These are phyloP conservation scores for Amphibalanus amphitrite DNA, from an alignment of 1,140 invertebrate species.

Conservation along the genomic window DNA sequence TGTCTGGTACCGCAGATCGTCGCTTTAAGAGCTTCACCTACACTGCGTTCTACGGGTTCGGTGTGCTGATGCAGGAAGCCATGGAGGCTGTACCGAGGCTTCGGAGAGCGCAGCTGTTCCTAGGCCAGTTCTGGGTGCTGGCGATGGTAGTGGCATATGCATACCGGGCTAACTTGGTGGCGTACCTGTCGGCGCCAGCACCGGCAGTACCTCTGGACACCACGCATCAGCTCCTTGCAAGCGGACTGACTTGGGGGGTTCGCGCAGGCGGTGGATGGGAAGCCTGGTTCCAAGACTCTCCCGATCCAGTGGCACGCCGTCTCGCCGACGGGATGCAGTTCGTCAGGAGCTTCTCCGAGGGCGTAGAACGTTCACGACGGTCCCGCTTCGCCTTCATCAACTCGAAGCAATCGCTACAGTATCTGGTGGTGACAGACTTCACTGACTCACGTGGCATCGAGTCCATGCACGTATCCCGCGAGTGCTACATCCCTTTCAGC, in stretches of 20 bases:
- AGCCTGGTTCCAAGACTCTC: slow-evolving; percentile 16
- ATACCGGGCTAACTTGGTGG: slow-evolving; percentile 12
- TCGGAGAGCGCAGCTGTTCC: slow-evolving; percentile 6
- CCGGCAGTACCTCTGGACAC: slow-evolving; percentile 11
- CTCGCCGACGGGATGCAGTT: slow-evolving; percentile 15
- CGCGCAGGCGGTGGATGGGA: slow-evolving; percentile 14
- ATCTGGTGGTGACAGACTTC: slow-evolving; percentile 17
- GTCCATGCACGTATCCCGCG: slow-evolving; percentile 14
- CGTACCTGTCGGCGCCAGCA: slow-evolving; percentile 13
- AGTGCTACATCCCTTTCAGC: slow-evolving; percentile 17
- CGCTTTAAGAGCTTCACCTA: slow-evolving; percentile 6
- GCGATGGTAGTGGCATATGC: slow-evolving; percentile 11
- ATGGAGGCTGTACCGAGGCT: slow-evolving; percentile 7
- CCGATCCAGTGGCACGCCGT: slow-evolving; percentile 13
- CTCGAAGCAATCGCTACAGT: slow-evolving; percentile 16
- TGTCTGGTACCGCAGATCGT: not conserved
- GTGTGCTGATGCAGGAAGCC: slow-evolving; percentile 12
- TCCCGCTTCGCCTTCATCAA: slow-evolving; percentile 19
- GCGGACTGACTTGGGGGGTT: slow-evolving; percentile 15
- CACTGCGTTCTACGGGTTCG: slow-evolving; percentile 10
- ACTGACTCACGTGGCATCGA: slow-evolving; percentile 14
- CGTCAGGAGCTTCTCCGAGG: slow-evolving; percentile 13
- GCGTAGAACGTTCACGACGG: slow-evolving; percentile 10
- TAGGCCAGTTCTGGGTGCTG: slow-evolving; percentile 8
- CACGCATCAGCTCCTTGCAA: slow-evolving; percentile 11